Percentiles rank a stretch among this genome's conserved stretches.
Conservation (phyloP, 2,113 vertebrate species). For the Shinisaurus crocodilurus region DNA sequence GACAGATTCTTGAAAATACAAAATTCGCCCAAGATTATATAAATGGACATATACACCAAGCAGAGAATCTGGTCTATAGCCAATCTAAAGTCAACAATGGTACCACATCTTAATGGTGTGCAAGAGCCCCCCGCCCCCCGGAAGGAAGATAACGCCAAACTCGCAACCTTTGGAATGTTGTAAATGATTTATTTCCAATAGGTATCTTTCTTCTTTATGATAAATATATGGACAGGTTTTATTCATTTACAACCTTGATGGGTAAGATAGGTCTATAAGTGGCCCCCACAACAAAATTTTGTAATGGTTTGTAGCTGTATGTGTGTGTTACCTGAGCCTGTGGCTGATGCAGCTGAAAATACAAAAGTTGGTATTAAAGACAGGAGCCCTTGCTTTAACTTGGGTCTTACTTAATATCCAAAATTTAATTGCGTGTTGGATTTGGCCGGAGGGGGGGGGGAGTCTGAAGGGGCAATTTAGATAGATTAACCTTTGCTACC, state of each 20-base stretch:
- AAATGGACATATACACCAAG: conserved; percentile 25
- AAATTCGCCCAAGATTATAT: not conserved
- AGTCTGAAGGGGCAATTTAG: not conserved
- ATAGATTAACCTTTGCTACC: too few relatives aligned
- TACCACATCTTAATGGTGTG: conserved; percentile 9
- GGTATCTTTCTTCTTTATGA: not conserved
- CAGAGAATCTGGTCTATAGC: conserved; percentile 18
- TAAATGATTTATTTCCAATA: not conserved
- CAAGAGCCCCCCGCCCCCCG: fast-evolving
- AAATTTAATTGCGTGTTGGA: not conserved
- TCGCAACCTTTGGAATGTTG: conserved; percentile 4
- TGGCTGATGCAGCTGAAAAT: not conserved
- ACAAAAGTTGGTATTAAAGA: too few relatives aligned
- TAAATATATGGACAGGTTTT: not conserved
- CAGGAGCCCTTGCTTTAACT: not conserved
- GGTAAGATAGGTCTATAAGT: not conserved
- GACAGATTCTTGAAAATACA: conserved; percentile 13
- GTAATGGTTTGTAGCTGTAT: not conserved
- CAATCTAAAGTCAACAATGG: conserved; percentile 24
- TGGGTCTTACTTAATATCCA: not conserved
- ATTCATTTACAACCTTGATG: not conserved
- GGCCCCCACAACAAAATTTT: not conserved
- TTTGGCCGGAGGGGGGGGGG: not conserved
- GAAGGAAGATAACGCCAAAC: not conserved
- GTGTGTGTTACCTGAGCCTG: not conserved